Evolutionary conservation across 2,113 vertebrate genomes (phyloP), one percentile per base, ranked within the genome.

Genomic region (Aix galericulata): DNA sequence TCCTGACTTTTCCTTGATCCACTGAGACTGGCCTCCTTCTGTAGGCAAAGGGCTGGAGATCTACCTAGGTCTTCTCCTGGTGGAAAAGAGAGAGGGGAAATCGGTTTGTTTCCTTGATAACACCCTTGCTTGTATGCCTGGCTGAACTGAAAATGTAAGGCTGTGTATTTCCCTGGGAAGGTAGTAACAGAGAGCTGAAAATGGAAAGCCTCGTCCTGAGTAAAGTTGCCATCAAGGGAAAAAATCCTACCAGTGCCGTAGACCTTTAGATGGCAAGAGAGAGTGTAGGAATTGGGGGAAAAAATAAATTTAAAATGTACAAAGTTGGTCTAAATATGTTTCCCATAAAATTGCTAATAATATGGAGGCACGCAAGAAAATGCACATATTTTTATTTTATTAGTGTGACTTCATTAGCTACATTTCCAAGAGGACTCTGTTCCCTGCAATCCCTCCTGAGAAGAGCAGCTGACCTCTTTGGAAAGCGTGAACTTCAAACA

Each of bases 211-310:
- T 4, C 46, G 27, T 36, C 38, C n/a, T 46, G 16, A 56, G 8
- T 11, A n/a, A 78, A 11, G 26, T 10, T 80, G 20, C 11, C 2
- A 0, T 76, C 38, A 76, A 21, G n/a, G 25, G 38, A 79, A 85
- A 66, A 71, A 46, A 15, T 84, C 36, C 56, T 81, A 10, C 50
- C 40, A 56, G 16, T 86, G 23, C 18, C 13, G 42, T 17, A 26
- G 27, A 46, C 66, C 32, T 82, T 92, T 64, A 72, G 22, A 53
- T n/a, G 21, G n/a, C 23, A 81, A 86, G 34, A 53, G 34, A 73
- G 90, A 48, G 17, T 1, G 0, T 9, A 27, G 25, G 18, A 82
- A 81, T 0, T 38, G 21, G 15, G 6, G 6, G 9, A 5, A 3
- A 21, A 11, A 11, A 36, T 7, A 36, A 36, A n/a, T n/a, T 36